Percentiles rank a stretch among this genome's conserved stretches.
These are phyloP conservation scores for Penaeus monodon DNA, from an alignment of 2,888 invertebrate species.

Conservation along the genomic window DNA sequence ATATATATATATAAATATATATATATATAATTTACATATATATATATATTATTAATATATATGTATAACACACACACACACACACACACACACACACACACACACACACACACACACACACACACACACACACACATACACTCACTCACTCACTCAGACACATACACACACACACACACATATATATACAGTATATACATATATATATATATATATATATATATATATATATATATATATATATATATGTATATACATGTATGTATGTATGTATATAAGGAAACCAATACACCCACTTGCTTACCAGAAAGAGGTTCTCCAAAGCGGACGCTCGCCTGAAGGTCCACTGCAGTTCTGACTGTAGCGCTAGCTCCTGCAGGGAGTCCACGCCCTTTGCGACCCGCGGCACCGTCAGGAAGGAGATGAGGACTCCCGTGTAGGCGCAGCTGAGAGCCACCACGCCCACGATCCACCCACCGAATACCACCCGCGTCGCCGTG, in stretches of 20 bases:
- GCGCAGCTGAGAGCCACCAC: conserved; percentile 18
- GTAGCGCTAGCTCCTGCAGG: conserved; percentile 34
- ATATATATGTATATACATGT: no score
- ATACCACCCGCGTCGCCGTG: conserved; percentile 4
- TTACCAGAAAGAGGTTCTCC: conserved; percentile 46
- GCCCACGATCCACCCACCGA: conserved; percentile 15
- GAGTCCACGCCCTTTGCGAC: conserved; percentile 19
- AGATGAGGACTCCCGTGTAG: conserved; percentile 30
- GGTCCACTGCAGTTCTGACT: conserved; percentile 28
- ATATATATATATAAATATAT: no score
- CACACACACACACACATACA: neutral
- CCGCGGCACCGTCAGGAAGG: conserved; percentile 22
- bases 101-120: no score
- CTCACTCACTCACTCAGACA: neutral
- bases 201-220: no score
- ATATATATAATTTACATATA: no score
- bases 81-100: no score
- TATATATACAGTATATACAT: no score
- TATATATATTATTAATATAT: no score
- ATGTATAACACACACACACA: no score
- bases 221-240: no score
- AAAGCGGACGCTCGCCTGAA: conserved; percentile 34
- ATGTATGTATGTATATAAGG: no score
- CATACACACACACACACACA: no score
- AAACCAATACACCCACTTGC: neutral